Conservation (phyloP, 1,140 invertebrate genomes). For the Lucilia cuprina region DNA sequence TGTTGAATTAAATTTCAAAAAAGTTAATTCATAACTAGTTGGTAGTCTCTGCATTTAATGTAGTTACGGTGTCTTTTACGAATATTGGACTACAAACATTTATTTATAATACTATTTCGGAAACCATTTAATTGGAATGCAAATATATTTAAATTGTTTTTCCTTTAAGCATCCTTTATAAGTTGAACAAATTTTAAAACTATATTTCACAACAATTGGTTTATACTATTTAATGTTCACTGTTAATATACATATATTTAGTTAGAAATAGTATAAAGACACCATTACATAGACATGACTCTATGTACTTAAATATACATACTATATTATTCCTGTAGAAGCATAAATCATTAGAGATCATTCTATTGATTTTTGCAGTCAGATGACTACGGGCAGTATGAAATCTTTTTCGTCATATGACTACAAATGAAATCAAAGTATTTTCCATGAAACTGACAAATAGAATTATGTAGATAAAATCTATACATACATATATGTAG, state of each 20-base stretch:
- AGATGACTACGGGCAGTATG: slow-evolving; percentile 31
- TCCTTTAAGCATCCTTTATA: no score
- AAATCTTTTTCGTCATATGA: slow-evolving; percentile 33
- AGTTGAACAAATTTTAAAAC: no score
- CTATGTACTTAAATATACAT: neutral
- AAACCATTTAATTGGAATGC: no score
- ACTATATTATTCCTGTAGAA: neutral
- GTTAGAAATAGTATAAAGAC: no score
- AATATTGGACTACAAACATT: no score
- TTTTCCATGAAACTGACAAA: neutral
- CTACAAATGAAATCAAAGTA: slow-evolving; percentile 20
- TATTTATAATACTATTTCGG: no score
- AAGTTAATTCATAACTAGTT: neutral
- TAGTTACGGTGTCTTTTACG: neutral
- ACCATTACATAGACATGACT: neutral
- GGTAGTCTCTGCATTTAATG: neutral
- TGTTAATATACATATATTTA: no score
- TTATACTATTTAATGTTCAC: no score
- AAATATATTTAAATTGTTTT: no score
- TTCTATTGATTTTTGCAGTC: slow-evolving; percentile 31
- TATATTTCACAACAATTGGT: no score
- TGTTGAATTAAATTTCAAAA: no score
- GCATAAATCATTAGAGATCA: slow-evolving; percentile 26
- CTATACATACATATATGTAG: no score
- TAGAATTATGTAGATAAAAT: neutral